These are phyloP conservation scores for Epinephelus lanceolatus DNA, from an alignment of 2,113 vertebrate species.

Conservation along the genomic window DNA sequence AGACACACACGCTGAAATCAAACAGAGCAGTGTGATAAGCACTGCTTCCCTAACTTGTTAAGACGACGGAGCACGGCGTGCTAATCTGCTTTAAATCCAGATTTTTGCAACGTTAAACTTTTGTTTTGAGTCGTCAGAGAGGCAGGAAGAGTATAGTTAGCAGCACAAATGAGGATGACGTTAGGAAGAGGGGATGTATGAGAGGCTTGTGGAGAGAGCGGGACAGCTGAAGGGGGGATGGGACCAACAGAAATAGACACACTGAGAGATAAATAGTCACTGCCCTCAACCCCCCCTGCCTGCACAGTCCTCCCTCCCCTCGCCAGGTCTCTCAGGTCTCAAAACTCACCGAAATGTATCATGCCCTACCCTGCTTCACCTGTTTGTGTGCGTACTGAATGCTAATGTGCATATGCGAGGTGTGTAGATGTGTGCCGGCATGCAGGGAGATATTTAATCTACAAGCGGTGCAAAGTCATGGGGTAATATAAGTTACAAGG, in stretches of 20 bases:
- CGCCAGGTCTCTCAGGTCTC: conserved; percentile 76
- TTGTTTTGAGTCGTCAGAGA: conserved; percentile 55
- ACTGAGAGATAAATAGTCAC: conserved; percentile 86
- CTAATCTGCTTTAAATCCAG: conserved; percentile 36
- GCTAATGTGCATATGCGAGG: conserved; percentile 2
- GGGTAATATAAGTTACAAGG: conserved; percentile 42
- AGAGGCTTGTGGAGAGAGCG: conserved; percentile 74
- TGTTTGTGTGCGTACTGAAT: conserved; percentile 57
- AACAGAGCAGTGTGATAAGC: background rate
- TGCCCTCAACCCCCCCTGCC: conserved; percentile 48
- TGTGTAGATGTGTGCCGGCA: conserved; percentile 34
- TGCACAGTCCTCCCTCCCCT: conserved; percentile 19
- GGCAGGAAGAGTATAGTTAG: conserved; percentile 78
- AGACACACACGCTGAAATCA: background rate
- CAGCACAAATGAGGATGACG: conserved; percentile 67
- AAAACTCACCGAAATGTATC: conserved; percentile 66
- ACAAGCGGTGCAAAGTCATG: conserved; percentile 56
- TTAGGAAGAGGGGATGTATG: conserved; percentile 55
- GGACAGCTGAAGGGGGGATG: conserved; percentile 88
- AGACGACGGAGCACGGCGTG: background rate
- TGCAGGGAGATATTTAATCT: conserved; percentile 51
- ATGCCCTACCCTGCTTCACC: conserved; percentile 69
- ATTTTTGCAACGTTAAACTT: conserved; percentile 34
- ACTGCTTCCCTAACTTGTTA: background rate
- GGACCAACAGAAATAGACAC: conserved; percentile 85